Base-by-base conservation (phyloP, 2,888 invertebrate genomes). In the Heteromyza rotundicornis region DNA sequence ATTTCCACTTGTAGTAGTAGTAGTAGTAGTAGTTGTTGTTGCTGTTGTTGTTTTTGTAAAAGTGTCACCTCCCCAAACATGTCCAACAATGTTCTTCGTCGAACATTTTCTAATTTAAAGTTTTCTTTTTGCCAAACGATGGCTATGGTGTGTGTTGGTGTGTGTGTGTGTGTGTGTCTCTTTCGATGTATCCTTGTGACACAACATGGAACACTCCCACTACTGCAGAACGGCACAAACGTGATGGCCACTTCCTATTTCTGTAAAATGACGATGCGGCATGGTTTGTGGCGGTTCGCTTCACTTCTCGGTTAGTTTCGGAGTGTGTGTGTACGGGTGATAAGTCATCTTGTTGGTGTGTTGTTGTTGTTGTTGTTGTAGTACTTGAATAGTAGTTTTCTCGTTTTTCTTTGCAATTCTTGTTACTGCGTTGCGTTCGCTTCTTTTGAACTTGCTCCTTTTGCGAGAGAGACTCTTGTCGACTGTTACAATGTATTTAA, bases 61-160 rank as follows among this genome's bases (percentile, higher is more conserved):
- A n/a, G 14, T 40, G 7, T 19, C 57, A 14, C 27, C 54, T 20
- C 32, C 40, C n/a, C 23, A 16, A 56, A 44, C 16, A 27, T 56
- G 44, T 44, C 22, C 55, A n/a, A 57, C 47, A n/a, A 19, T 49
- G 49, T 49, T 27, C 35, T 36, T 58, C 36, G 58, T 51, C 58
- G 52, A 59, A 59, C 58, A 51, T 44, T 59, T 40, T 51, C 58
- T 27, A 59, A 52, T 52, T 51, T 50, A 27, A 23, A 57, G 22
- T 22, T 36, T 35, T 49, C 24, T 19, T 24, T 51, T n/a, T n/a
- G n/a, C n/a, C n/a, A n/a, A n/a, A n/a, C n/a, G n/a, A n/a, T 24
- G 51, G 17, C 53, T 53, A 16, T 14, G 23, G 22, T 49, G 17
- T 47, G 47, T 14, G 17, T 47, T 47, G 2, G 19, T 17, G 47